Evolutionary conservation across 2,888 invertebrate species (phyloP), one percentile per base, ranked within the genome.

Genomic region (Trichacis sp.): DNA sequence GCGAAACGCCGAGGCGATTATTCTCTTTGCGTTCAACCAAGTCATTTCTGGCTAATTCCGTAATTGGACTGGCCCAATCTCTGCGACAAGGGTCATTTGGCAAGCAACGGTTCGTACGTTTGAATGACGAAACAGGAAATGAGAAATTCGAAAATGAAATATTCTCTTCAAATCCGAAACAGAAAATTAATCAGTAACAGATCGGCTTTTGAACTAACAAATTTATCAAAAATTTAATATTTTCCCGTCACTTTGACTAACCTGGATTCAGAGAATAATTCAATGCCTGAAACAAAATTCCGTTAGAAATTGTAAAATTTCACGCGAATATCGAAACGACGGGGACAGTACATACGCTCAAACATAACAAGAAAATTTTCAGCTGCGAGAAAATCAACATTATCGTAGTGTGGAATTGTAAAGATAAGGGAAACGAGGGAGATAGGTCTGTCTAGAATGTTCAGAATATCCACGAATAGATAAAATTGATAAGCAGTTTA

Each of bases 21-120:
- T 58, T 53, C 54, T 50, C 52, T 62, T 38, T 42, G n/a, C 46
- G 30, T 47, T 19, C 14, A 40, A 57, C 57, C 20, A n/a, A 49
- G 49, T 57, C 43, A 55, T 54, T 56, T 42, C 50, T 55, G 29
- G 54, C 43, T 64, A 51, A 64, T 64, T 64, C 55, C 24, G 51
- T 59, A 64, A 64, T 64, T 64, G 58, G 43, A 24, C 43, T 12
- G 50, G 53, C 18, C 63, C 45, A 55, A 55, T 47, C 42, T 57
- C 45, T 43, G 20, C 20, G 52, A 20, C 59, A 42, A 48, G 40
- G 48, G 29, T 45, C 45, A n/a, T 9, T 38, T 8, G 38, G 18
- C 12, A 4, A 14, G n/a, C 18, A 24, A 51, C 19, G 14, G 18
- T 20, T 42, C 18, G 8, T 12, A 43, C 18, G 12, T 19, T 40